Base-by-base conservation (phyloP, 2,888 invertebrate species). In the Scaptomyza polygonia region DNA sequence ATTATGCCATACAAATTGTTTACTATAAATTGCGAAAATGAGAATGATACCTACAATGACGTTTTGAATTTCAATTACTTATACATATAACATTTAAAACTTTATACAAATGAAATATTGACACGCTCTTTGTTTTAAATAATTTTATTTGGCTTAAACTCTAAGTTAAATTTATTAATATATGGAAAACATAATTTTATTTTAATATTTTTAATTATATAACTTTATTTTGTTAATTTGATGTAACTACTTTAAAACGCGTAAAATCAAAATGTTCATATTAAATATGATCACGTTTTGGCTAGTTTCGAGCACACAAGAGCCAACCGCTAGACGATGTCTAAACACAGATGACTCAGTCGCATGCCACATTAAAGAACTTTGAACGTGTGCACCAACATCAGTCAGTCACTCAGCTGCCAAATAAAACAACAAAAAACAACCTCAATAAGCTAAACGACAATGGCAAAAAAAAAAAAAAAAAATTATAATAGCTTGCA, bases 371-470 rank as follows among this genome's bases (percentile, higher is more conserved):
- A 39, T 63, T 54, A 30, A 53, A 53, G 56, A 29, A 29, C 25
- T 42, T 39, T 45, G 43, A 59, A 71, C 54, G 62, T 64, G 72
- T 68, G 63, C 21, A 51, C 36, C 43, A 59, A 55, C 43, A n/a
- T n/a, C n/a, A n/a, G n/a, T n/a, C n/a, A n/a, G n/a, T n/a, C n/a
- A n/a, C n/a, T n/a, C n/a, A 32, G 40, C 51, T 43, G 14, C 21
- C 21, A 18, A 42, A 42, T 3, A 30, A 43, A 12, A 40, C 12
- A 21, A 21, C 21, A 21, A 21, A 21, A 9, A 39, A 36, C 29
- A 45, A 54, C 27, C 5, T 4, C 39, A 53, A 25, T 29, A 36
- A 11, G 18, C 11, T 32, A n/a, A 27, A 42, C 52, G 43, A 61
- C 62, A 63, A 63, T 32, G 47, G 32, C 45, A 58, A 42, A 14